Base-by-base conservation (phyloP, 2,797 vertebrate species). In the Melanotaenia nigrans region DNA sequence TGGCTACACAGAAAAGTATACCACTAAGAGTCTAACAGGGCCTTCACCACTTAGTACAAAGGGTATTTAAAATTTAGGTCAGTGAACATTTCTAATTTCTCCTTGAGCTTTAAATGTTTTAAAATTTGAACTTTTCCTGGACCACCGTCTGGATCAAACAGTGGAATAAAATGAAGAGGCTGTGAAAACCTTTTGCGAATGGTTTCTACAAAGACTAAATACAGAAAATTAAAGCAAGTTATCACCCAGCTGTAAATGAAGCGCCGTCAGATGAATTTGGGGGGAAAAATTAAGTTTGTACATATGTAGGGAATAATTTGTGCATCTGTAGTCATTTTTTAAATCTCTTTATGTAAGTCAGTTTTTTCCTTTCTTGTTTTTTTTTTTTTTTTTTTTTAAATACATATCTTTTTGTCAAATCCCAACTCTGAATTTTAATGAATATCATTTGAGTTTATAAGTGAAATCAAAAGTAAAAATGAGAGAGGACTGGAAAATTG, bases 1-100 rank as follows among this genome's bases (percentile, higher is more conserved):
- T 54, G 55, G 22, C 74, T 55, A 63, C 53, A 68, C 53, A 61
- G 32, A 36, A 62, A 63, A 65, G 66, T 65, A 45, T 40, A 67
- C 14, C 65, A 51, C 40, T 33, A 32, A 70, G 66, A 33, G 7
- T n/a, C 49, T 45, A 45, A 45, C 14, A 7, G 16, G 16, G 16
- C 42, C 42, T 45, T 20, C 42, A 45, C 13, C 40, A 42, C 14
- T 42, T 16, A 14, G 40, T 49, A n/a, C 18, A 49, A 47, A 51
- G 22, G n/a, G 20, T 51, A 8, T 22, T 45, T n/a, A 1, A 51
- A 9, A 51, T 51, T 47, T 47, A n/a, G 45, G 20, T n/a, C 18
- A n/a, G 20, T 47, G 9, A n/a, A 47, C n/a, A 47, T 47, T 51
- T 51, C n/a, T 51, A 22, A 9, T 22, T 22, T 49, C 47, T 22